A percentile compares a stretch with the other conserved stretches of the same genome.
These are phyloP conservation scores for Oenanthe melanoleuca DNA, from an alignment of 2,113 vertebrate species.

Conservation along the genomic window DNA sequence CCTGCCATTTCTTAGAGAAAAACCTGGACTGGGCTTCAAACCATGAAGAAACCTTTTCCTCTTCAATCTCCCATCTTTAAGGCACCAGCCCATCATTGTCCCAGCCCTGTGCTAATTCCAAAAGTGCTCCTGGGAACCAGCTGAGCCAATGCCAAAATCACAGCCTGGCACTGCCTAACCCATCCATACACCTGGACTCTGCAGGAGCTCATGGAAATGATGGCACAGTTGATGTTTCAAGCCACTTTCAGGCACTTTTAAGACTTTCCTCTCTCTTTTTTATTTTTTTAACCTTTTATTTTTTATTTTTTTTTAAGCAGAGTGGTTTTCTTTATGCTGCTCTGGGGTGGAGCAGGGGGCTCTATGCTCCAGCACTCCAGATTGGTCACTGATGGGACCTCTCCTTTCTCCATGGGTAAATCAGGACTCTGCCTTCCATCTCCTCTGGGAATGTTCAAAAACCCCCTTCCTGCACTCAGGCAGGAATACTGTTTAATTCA, in stretches of 20 bases:
- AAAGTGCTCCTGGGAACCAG: not conserved
- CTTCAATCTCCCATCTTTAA: not conserved
- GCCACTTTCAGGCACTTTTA: not conserved
- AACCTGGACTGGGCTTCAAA: not conserved
- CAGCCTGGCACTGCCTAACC: not conserved
- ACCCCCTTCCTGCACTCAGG: not conserved
- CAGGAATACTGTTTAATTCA: not conserved
- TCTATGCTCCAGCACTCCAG: not conserved
- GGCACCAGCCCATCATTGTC: not conserved
- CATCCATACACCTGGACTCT: not conserved
- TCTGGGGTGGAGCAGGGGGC: not conserved
- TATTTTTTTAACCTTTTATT: rapidly evolving
- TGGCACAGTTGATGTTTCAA: not conserved
- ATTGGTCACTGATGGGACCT: not conserved
- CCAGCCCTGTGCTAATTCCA: not conserved
- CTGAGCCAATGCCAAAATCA: not conserved
- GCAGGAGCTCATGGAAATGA: not conserved
- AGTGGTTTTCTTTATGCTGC: not conserved
- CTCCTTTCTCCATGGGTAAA: not conserved
- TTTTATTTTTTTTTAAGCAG: not conserved
- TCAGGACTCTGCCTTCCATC: not conserved
- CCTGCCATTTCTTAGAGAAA: not conserved
- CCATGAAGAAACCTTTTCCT: not conserved
- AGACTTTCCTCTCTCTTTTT: not conserved
- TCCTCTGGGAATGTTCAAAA: not conserved